Evolutionary conservation across 2,888 invertebrate genomes (phyloP).

Genomic region (Polydrusus pterygomalis): DNA sequence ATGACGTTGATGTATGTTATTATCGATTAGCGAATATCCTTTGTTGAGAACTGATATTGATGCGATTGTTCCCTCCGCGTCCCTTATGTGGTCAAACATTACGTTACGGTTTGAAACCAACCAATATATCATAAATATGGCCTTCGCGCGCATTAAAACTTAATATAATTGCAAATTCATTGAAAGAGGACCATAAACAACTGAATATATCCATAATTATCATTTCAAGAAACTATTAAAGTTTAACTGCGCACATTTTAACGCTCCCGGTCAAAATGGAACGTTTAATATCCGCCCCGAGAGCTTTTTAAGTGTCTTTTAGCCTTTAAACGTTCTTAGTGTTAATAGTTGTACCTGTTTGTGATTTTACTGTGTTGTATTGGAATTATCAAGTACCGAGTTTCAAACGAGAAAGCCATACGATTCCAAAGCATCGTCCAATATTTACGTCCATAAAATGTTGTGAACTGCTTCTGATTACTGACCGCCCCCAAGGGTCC

Average conservation of each 20-base stretch:
- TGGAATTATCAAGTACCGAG: too few species aligned
- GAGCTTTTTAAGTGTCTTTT: conserved; percentile 2
- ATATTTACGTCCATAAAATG: too few species aligned
- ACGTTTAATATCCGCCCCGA: conserved; percentile 9
- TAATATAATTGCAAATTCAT: conserved; percentile 30
- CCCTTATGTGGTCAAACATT: not conserved
- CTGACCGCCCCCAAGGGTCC: too few species aligned
- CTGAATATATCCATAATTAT: conserved; percentile 30
- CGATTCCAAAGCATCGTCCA: too few species aligned
- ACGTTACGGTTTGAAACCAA: conserved; percentile 17
- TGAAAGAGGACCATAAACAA: conserved; percentile 14
- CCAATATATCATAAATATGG: conserved; percentile 11
- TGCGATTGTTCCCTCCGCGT: not conserved
- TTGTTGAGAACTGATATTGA: too few species aligned
- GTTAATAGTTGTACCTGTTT: too few species aligned
- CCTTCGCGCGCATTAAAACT: conserved; percentile 21
- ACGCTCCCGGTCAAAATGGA: conserved; percentile 12
- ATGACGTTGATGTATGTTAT: too few species aligned
- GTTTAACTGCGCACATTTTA: conserved; percentile 4
- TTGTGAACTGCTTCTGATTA: too few species aligned
- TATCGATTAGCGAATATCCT: too few species aligned
- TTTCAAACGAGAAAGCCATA: too few species aligned
- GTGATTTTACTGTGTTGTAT: too few species aligned
- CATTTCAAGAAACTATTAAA: conserved; percentile 22
- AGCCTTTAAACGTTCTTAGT: too few species aligned